Evolutionary conservation across 2,888 invertebrate species (phyloP).

Genomic region (Drosophila leonis): DNA sequence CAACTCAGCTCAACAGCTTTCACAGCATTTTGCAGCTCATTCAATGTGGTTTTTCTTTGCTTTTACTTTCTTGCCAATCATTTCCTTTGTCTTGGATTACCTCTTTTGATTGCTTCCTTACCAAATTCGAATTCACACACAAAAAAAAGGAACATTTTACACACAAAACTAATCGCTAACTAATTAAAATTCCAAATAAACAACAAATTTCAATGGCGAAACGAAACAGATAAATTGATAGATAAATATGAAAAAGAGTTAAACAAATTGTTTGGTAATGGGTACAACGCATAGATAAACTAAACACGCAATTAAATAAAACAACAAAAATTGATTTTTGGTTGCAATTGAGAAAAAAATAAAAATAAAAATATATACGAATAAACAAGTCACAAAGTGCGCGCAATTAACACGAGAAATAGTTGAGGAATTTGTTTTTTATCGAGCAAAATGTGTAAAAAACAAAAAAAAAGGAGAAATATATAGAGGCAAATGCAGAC

Average conservation of each 20-base stretch:
- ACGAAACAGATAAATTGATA: conserved; percentile 41
- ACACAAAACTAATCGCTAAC: conserved; percentile 26
- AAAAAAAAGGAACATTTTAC: conserved; percentile 43
- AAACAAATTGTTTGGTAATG: conserved; percentile 34
- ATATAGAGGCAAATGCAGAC: conserved; percentile 14
- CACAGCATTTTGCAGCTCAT: conserved; percentile 28
- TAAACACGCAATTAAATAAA: conserved; percentile 64
- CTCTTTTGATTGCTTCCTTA: neutral
- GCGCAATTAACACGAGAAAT: conserved; percentile 57
- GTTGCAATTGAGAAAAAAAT: conserved; percentile 48
- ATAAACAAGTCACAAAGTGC: conserved; percentile 54
- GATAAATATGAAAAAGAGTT: conserved; percentile 42
- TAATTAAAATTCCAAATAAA: conserved; percentile 28
- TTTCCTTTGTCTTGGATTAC: neutral
- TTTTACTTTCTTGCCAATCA: conserved; percentile 18
- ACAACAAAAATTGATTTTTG: conserved; percentile 30
- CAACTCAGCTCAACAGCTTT: neutral
- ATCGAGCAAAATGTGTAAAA: conserved; percentile 37
- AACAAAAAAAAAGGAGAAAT: conserved; percentile 18
- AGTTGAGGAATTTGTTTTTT: conserved; percentile 38
- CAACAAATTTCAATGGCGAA: conserved; percentile 13
- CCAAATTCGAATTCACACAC: conserved; percentile 7
- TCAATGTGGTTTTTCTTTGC: conserved; percentile 32
- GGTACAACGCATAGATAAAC: conserved; percentile 42
- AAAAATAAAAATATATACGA: conserved; percentile 5